phyloP scores from a whole-genome alignment of 1,140 invertebrate genomes.

The Lanistes nyassanus region DNA sequence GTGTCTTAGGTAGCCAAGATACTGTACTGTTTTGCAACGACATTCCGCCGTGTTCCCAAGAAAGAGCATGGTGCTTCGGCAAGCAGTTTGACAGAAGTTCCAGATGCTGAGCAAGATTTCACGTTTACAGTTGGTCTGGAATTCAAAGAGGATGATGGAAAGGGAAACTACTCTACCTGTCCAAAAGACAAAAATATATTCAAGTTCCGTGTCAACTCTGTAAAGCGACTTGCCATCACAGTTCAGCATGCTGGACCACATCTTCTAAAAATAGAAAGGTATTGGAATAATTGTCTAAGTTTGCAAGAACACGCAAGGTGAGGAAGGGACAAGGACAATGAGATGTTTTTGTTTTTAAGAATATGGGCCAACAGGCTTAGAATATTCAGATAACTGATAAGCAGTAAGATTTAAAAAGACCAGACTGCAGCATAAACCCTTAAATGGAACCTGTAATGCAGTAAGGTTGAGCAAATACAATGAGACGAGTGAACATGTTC shows the following conservation, averaged over 20 bases:
- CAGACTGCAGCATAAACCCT: no score
- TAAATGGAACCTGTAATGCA: no score
- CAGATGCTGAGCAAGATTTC: constrained; percentile 60
- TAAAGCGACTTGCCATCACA: constrained; percentile 91
- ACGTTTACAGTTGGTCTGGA: constrained; percentile 88
- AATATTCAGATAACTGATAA: no score
- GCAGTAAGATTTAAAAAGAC: no score
- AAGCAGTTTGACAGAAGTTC: constrained; percentile 23
- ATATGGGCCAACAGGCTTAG: no score
- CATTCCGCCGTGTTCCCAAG: constrained; percentile 78
- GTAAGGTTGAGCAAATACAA: no score
- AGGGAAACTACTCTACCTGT: constrained; percentile 84
- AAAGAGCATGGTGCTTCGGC: constrained; percentile 31
- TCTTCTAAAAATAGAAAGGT: constrained; percentile 67
- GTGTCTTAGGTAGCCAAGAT: constrained; percentile 74
- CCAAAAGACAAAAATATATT: constrained; percentile 92
- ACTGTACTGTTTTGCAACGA: constrained; percentile 88
- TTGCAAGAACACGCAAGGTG: no score
- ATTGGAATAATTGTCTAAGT: no score
- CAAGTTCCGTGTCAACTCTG: constrained; percentile 88
- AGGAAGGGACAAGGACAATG: no score
- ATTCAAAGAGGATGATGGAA: constrained; percentile 77
- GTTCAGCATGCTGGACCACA: constrained; percentile 81
- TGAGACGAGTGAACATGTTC: no score
- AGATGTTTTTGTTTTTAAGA: no score